A percentile compares a stretch with the other conserved stretches of the same genome.
Evolutionary conservation across 2,797 vertebrate species (phyloP).

Genomic region (Anguilla obscura): DNA sequence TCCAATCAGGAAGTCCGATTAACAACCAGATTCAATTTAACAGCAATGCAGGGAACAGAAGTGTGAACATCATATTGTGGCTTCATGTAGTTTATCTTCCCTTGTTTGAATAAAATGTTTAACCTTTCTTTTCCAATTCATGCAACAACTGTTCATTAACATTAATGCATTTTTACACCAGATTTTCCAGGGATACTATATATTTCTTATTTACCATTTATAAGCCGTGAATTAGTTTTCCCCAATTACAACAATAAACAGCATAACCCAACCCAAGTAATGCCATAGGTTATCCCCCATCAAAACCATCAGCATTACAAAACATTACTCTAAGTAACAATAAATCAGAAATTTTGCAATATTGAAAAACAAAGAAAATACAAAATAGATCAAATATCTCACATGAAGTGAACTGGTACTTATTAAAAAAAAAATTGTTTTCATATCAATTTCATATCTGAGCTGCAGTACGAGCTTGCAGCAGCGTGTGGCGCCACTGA

Average conservation of each 20-base stretch:
- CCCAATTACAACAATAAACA: neutral
- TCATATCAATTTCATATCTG: neutral
- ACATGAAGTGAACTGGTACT: neutral
- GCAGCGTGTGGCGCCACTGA: conserved; percentile 25
- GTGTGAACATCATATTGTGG: neutral
- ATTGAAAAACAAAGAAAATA: neutral
- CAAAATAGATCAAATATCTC: neutral
- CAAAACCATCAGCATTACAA: conserved; percentile 63
- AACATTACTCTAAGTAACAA: conserved; percentile 58
- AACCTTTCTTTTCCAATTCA: neutral
- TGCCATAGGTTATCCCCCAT: conserved; percentile 29
- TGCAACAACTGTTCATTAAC: neutral
- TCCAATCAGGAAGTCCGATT: too few species aligned
- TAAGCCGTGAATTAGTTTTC: neutral
- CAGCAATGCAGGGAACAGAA: neutral
- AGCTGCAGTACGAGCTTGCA: conserved; percentile 2
- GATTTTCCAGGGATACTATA: neutral
- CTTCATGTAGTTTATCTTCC: neutral
- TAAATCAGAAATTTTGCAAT: conserved; percentile 46
- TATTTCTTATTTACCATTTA: neutral
- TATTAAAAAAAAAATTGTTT: too few species aligned
- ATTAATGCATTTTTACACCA: neutral
- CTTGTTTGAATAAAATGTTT: neutral
- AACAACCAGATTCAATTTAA: too few species aligned
- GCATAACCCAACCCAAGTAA: neutral